Evolutionary conservation across 2,888 invertebrate species (phyloP), one percentile per base, ranked within the genome.

Genomic region (Monoplex corrugatus): DNA sequence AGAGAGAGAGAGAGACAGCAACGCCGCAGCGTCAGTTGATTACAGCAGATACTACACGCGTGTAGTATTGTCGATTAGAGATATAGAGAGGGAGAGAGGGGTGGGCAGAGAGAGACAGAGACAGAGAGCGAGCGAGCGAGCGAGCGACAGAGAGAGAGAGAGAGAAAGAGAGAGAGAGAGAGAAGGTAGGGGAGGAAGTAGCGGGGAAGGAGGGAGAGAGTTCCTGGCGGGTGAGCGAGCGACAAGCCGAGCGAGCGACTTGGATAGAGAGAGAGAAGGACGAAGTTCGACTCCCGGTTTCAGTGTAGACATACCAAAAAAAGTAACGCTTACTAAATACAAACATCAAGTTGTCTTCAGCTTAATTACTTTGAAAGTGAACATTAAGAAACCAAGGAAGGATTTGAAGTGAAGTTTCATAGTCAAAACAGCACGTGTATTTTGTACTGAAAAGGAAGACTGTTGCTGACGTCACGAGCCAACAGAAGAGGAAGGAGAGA

Each of bases 391-490:
- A 32, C n/a, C 19, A 57, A 16, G 19, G 8, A 2, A 35, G 8
- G 89, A 89, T 91, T 92, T 92, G 93, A 93, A 89, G 93, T 92
- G 92, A 89, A 90, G 92, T 91, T 23, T 38, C 68, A 23, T 57
- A 38, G 84, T 84, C 84, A 45, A 84, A 57, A 43, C 40, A 80
- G 40, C 43, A 43, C 38, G 43, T 82, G 38, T 38, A 57, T 38
- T 78, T 43, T 93, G 92, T 93, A 93, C 92, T 94, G 93, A 95
- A 94, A 94, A 57, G 93, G 95, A 95, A 95, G 95, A 95, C 95
- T 95, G 93, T 95, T 95, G 93, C 92, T 96, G 95, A 95, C 96
- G 96, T 95, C 96, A 95, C 95, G 93, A 94, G 94, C 94, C 94
- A 94, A 95, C 23, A 95, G 95, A 95, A 94, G 95, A 95, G 95